Evolutionary conservation across 2,888 invertebrate species (phyloP).

Genomic region (Trisateles emortualis): DNA sequence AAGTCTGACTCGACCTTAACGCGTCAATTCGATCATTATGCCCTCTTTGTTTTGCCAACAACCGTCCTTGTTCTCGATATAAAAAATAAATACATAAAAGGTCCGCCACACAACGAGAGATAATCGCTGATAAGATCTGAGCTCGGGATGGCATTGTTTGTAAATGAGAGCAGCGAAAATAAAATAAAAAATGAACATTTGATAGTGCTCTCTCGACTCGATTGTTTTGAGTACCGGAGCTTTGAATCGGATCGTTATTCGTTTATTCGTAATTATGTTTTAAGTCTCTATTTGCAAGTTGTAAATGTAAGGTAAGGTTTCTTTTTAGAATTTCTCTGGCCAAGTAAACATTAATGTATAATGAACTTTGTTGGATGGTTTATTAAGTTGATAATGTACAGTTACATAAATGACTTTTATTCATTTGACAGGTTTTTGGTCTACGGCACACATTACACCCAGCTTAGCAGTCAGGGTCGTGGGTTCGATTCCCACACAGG

Average conservation of each 20-base stretch:
- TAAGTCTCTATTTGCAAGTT: conserved; percentile 46
- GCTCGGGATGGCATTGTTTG: conserved; percentile 77
- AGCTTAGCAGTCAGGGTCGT: too few species aligned
- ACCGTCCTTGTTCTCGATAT: conserved; percentile 50
- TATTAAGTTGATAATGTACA: too few species aligned
- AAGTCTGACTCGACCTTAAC: conserved; percentile 38
- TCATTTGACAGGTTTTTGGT: too few species aligned
- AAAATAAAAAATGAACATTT: conserved; percentile 67
- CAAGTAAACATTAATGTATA: conserved; percentile 28
- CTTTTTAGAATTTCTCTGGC: conserved; percentile 20
- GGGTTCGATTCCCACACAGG: too few species aligned
- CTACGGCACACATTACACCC: too few species aligned
- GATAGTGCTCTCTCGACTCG: conserved; percentile 59
- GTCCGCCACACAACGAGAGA: conserved; percentile 58
- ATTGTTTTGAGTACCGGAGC: conserved; percentile 53
- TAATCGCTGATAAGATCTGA: conserved; percentile 77
- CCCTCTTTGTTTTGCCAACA: conserved; percentile 62
- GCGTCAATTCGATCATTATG: conserved; percentile 67
- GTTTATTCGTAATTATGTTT: conserved; percentile 54
- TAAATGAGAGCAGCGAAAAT: conserved; percentile 73
- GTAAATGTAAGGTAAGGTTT: conserved; percentile 12
- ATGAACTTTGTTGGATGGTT: too few species aligned
- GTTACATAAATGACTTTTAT: too few species aligned
- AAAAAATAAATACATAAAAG: conserved; percentile 49
- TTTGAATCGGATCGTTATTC: conserved; percentile 56